These are phyloP conservation scores for Neotoma lepida DNA, from an alignment of 2,113 vertebrate species.

Conservation along the genomic window DNA sequence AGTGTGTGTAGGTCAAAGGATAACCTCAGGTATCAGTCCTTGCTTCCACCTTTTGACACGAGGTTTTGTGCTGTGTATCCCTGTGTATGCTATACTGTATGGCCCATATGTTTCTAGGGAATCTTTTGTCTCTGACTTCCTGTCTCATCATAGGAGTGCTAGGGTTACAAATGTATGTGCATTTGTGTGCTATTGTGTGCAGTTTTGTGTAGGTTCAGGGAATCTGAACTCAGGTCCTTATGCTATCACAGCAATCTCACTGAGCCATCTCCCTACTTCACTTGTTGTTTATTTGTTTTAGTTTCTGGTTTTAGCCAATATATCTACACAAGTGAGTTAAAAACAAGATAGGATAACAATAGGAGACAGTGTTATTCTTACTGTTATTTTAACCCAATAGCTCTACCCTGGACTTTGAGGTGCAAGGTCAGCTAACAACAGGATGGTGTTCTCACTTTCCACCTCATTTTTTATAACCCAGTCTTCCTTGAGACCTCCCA, in stretches of 20 bases:
- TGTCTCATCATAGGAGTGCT: background rate
- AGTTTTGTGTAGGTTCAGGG: background rate
- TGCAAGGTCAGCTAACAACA: background rate
- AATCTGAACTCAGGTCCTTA: background rate
- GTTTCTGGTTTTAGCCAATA: background rate
- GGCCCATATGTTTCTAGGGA: background rate
- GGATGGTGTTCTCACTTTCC: background rate
- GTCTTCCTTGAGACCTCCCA: background rate
- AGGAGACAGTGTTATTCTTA: background rate
- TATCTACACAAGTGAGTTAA: background rate
- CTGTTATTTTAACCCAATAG: background rate
- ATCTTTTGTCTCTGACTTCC: background rate
- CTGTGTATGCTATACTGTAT: too few relatives aligned
- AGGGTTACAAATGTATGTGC: too few relatives aligned
- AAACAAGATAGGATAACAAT: background rate
- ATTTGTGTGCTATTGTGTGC: background rate
- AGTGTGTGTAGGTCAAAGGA: too few relatives aligned
- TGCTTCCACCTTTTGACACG: background rate
- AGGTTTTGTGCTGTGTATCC: background rate
- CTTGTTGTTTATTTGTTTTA: background rate
- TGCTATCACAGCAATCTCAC: background rate
- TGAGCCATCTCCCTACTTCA: background rate
- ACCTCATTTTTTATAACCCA: background rate
- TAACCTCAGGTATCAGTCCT: background rate
- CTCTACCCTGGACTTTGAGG: background rate